Conservation (phyloP, 2,113 vertebrate species). For the Callithrix jacchus region DNA sequence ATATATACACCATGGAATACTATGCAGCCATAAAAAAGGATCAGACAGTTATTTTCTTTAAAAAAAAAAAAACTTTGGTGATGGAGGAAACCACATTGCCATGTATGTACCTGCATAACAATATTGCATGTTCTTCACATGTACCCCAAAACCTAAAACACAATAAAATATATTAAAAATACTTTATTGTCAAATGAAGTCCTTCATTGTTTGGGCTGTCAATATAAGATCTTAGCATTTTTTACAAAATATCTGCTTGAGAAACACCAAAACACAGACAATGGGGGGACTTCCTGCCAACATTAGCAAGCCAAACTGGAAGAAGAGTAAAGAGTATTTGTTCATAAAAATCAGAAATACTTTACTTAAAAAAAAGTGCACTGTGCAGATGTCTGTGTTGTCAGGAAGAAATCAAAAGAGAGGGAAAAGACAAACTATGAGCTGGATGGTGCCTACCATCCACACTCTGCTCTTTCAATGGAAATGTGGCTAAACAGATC, state of each 20-base stretch:
- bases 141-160: too few species aligned
- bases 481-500: neutral
- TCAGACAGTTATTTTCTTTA: neutral
- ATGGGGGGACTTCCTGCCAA: neutral
- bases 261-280: conserved; percentile 3
- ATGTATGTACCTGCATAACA: too few species aligned
- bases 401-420: neutral
- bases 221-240: conserved; percentile 1
- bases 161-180: neutral
- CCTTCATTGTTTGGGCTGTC: neutral
- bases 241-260: conserved; percentile 33
- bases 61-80: neutral
- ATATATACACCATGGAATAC: too few species aligned
- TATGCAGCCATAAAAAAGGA: too few species aligned
- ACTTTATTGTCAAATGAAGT: conserved; percentile 22
- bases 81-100: too few species aligned
- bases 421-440: neutral
- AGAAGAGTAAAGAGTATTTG: conserved; percentile 10
- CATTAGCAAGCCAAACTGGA: conserved; percentile 34
- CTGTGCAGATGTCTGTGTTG: neutral
- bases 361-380: neutral
- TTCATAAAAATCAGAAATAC: conserved; percentile 24
- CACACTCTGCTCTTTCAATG: neutral
- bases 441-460: neutral
- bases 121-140: too few species aligned